These are phyloP conservation scores for Gryllus bimaculatus DNA, from an alignment of 1,140 invertebrate species.

Conservation along the genomic window DNA sequence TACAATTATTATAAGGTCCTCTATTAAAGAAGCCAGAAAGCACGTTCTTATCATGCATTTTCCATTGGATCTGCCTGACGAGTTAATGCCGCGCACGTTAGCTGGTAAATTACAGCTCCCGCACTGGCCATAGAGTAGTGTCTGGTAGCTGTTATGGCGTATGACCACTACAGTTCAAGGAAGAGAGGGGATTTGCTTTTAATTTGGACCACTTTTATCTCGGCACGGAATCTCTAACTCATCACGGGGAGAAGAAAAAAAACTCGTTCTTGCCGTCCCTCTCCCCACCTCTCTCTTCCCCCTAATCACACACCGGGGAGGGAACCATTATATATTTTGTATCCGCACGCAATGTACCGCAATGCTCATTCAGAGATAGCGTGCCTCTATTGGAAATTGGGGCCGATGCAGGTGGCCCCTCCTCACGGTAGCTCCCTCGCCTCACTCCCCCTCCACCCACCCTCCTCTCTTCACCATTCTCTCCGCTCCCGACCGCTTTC, in stretches of 20 bases:
- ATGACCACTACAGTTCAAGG: neutral
- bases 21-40: conserved; percentile 14
- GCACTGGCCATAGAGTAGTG: conserved; percentile 7
- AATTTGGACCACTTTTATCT: conserved; percentile 20
- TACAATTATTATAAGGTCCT: neutral
- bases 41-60: conserved; percentile 14
- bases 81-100: conserved; percentile 12
- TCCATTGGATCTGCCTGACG: conserved; percentile 15
- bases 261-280: neutral
- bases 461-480: too few relatives aligned
- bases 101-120: conserved; percentile 15
- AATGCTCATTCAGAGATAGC: conserved; percentile 2
- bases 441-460: too few relatives aligned
- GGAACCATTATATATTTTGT: conserved; percentile 10
- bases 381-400: too few relatives aligned
- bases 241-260: conserved; percentile 10
- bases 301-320: conserved; percentile 7
- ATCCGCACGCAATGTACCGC: conserved; percentile 10
- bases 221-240: conserved; percentile 16
- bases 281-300: neutral
- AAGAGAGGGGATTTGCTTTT: conserved; percentile 13
- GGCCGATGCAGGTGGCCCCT: too few relatives aligned
- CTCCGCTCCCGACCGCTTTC: too few relatives aligned
- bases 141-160: conserved; percentile 11
- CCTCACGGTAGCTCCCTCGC: too few relatives aligned